These are phyloP conservation scores for Rhinogobio ventralis DNA, from an alignment of 2,797 vertebrate species.

Conservation along the genomic window DNA sequence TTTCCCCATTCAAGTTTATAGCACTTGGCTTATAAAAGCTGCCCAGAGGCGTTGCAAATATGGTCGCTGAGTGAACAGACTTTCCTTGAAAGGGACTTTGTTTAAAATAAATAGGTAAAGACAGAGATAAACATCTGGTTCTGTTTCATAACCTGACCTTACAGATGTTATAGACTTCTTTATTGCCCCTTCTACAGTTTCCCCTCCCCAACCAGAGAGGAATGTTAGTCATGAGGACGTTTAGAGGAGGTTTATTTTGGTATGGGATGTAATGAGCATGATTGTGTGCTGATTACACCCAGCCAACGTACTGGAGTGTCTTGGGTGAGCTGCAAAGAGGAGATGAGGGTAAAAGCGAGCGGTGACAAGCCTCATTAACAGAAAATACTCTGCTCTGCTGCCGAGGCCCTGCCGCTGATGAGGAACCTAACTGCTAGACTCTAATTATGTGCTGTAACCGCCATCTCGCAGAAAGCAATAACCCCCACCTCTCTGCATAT, in stretches of 20 bases:
- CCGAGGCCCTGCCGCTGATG: constrained; percentile 68
- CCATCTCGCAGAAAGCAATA: constrained; percentile 74
- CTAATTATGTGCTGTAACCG: constrained; percentile 80
- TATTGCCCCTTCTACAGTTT: constrained; percentile 37
- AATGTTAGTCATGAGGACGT: constrained; percentile 57
- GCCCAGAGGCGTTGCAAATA: neutral
- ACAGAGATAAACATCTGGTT: constrained; percentile 3
- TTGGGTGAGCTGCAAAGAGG: constrained; percentile 53
- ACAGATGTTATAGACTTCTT: constrained; percentile 41
- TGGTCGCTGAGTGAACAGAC: neutral
- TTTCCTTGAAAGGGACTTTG: neutral
- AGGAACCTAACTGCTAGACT: constrained; percentile 72
- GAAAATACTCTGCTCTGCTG: constrained; percentile 72
- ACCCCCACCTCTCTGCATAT: constrained; percentile 76
- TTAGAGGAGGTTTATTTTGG: constrained; percentile 63
- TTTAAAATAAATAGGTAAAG: neutral
- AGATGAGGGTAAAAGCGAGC: constrained; percentile 64
- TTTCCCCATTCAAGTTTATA: neutral
- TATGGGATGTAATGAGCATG: constrained; percentile 67
- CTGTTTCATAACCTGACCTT: constrained; percentile 43
- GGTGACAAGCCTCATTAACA: constrained; percentile 82
- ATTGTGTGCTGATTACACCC: constrained; percentile 68
- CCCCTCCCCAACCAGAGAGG: neutral
- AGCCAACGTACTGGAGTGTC: constrained; percentile 54
- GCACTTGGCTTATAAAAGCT: neutral